Evolutionary conservation across 2,888 invertebrate genomes (phyloP), one percentile per base, ranked within the genome.

Genomic region (Troides aeacus): DNA sequence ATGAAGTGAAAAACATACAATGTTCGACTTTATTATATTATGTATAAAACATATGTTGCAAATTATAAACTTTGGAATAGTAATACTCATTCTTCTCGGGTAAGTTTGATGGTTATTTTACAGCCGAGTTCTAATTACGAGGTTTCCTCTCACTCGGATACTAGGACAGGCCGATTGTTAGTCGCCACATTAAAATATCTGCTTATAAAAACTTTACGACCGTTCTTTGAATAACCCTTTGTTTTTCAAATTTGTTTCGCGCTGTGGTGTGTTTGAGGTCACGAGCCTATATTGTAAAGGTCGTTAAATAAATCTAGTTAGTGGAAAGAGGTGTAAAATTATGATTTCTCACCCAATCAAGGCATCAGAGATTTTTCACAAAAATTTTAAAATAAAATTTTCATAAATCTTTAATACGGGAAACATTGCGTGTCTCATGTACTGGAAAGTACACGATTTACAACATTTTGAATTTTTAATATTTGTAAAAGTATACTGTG

Each of bases 51-150:
- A 57, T 42, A 42, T 8, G 42, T 0, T 12, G 12, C 59, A 60
- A 62, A 72, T 46, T 65, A 64, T 64, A 73, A 73, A 65, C 59
- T 76, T 79, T 76, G 77, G 75, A 70, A 73, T 72, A 86, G 80
- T 82, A 75, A 84, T 83, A 83, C 81, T 83, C 83, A 84, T 81
- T 85, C 84, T 82, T 88, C 85, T 82, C 78, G 82, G 85, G 83
- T 84, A 81, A 83, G 83, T 88, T 91, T 92, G 88, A 92, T 90
- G 90, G 90, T 85, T 89, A 84, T 92, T 92, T 92, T 92, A 92
- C 86, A 81, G 82, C 88, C 84, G 79, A 82, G 85, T 86, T 86
- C 87, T 90, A 92, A 92, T 92, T 90, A 88, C 83, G 83, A 84
- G 84, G 87, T 89, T 88, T 89, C 88, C 87, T 88, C 84, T 86